Conservation (phyloP, 2,797 vertebrate species). For the Telmatherina bonti region DNA sequence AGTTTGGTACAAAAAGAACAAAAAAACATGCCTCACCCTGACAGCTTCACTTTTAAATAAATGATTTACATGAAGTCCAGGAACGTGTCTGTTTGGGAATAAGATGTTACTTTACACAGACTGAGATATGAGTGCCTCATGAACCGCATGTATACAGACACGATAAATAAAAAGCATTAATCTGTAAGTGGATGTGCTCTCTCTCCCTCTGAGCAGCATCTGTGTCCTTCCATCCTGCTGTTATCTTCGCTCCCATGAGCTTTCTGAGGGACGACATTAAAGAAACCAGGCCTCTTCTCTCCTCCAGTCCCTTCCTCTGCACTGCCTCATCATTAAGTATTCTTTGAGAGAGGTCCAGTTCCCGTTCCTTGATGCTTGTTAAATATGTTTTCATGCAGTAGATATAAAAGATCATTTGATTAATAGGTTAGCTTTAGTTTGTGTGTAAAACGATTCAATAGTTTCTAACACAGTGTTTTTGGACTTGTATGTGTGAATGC, state of each 20-base stretch:
- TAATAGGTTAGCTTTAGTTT: not conserved
- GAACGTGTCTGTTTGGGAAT: not conserved
- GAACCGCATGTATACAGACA: not conserved
- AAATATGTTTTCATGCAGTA: not conserved
- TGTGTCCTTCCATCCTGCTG: conserved; percentile 32
- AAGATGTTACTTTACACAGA: not conserved
- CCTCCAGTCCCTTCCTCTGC: not conserved
- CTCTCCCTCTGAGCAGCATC: conserved; percentile 35
- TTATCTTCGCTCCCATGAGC: conserved; percentile 38
- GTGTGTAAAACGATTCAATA: not conserved
- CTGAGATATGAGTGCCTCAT: not conserved
- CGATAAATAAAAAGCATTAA: conserved; percentile 44
- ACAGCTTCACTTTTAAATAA: not conserved
- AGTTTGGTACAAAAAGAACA: too few species aligned
- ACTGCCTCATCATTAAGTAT: not conserved
- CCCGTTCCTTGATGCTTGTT: not conserved
- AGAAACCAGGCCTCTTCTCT: conserved; percentile 17
- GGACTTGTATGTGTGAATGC: not conserved
- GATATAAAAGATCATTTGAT: not conserved
- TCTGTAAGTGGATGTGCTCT: conserved; percentile 41
- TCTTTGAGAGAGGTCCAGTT: conserved; percentile 1
- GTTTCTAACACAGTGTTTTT: not conserved
- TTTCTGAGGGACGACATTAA: conserved; percentile 39
- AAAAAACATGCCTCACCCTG: too few species aligned
- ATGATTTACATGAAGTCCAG: not conserved